Evolutionary conservation across 2,113 vertebrate species (phyloP), one percentile per base, ranked within the genome.

Genomic region (Corythaeola cristata): DNA sequence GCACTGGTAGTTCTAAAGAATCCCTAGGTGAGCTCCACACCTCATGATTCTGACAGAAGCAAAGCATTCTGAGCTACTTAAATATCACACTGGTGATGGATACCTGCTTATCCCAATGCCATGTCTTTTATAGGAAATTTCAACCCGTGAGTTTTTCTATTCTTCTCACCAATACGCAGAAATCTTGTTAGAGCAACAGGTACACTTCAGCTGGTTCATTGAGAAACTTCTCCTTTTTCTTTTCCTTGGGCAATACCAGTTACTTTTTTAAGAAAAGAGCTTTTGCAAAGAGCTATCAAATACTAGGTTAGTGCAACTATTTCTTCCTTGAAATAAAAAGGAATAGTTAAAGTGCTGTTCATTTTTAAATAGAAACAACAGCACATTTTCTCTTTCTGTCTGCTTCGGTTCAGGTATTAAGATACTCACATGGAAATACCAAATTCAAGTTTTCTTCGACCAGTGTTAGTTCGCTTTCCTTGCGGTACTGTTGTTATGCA

Each of bases 1-100:
- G 88, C n/a, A 84, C 44, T 60, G 27, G 88, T 84, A 87, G 84
- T 88, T 92, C 86, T 81, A 50, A 92, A 94, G 93, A 84, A 89
- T 88, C 55, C 59, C 59, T 58, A 47, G 53, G 68, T 80, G 74
- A 88, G n/a, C 41, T 92, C 59, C 80, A 58, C 8, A 62, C 10
- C 59, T 58, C 33, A 6, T 37, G 73, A 72, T 58, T 78, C 84
- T 10, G 32, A 74, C 45, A 66, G 68, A 88, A 76, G 88, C 24
- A 93, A 72, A 68, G 80, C 35, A 87, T 72, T 39, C 6, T 17
- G 72, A 81, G 77, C 64, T 56, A 49, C 73, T 91, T 49, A 52
- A 60, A 56, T n/a, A 69, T 39, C 12, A 1, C 28, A 10, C 60
- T 72, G 39, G 35, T 37, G 69, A 89, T 15, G 35, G 89, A 66